Evolutionary conservation across 2,888 invertebrate species (phyloP), one percentile per base, ranked within the genome.

Genomic region (Pammene fasciana): DNA sequence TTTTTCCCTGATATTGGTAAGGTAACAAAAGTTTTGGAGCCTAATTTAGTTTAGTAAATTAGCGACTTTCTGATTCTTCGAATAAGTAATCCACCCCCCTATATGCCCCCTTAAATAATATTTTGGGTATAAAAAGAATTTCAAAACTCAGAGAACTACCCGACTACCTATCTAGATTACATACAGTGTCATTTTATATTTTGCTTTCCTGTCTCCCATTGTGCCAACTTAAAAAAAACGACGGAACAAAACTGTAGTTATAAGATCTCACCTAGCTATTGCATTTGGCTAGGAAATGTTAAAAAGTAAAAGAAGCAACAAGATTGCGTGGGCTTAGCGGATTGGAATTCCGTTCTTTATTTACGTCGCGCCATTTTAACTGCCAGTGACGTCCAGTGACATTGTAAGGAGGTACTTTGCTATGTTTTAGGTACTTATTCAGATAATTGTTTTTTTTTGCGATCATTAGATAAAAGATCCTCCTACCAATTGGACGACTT

Each of bases 261-360:
- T 74, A 75, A 74, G 73, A 74, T 76, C 75, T 36, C 34, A 7
- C 57, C 45, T 52, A 43, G 71, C 72, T 65, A 62, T 72, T 71
- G 74, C 72, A 72, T 74, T 73, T 72, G 71, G 72, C 71, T 72
- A 72, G 71, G 46, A 71, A 75, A 81, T 73, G 76, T 77, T 81
- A 80, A 82, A 84, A 82, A 82, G 78, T 76, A 81, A 81, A 85
- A 82, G 75, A 79, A 76, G 77, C 75, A 79, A 78, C 76, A 75
- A 76, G 79, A 84, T 83, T 80, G 82, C 79, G 79, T 82, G 78
- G 79, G 77, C 75, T 82, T 83, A 82, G 78, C 76, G 80, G 80
- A 86, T 82, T 82, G 81, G 78, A 83, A 84, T 85, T 79, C 80
- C 78, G 79, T 82, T 85, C 78, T 83, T 83, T 75, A 71, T 82